phyloP scores from a whole-genome alignment of 2,888 invertebrate genomes.

The Chrysina gloriosa region DNA sequence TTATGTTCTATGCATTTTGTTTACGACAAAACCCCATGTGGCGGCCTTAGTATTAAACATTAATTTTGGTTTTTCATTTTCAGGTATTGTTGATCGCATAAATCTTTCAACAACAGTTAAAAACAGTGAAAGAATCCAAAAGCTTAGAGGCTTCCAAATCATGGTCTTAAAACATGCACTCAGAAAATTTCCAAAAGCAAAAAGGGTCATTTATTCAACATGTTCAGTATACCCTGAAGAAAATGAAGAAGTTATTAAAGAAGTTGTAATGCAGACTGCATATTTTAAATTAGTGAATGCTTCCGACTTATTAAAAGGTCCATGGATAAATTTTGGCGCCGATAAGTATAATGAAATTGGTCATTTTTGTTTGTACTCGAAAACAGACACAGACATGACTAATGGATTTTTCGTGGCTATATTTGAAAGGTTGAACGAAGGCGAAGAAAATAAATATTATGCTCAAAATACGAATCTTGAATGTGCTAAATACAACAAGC shows the following conservation, averaged over 20 bases:
- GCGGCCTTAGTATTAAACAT: not conserved
- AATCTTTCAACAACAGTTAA: constrained; percentile 55
- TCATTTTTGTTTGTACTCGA: constrained; percentile 81
- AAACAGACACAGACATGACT: constrained; percentile 80
- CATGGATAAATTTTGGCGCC: constrained; percentile 79
- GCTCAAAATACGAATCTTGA: not conserved
- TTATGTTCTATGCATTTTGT: no score
- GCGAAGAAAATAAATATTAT: constrained; percentile 52
- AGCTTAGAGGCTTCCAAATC: constrained; percentile 82
- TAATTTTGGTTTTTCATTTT: constrained; percentile 41
- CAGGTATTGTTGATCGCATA: constrained; percentile 72
- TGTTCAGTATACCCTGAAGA: constrained; percentile 92
- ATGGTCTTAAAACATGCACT: constrained; percentile 89
- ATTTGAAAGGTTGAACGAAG: constrained; percentile 75
- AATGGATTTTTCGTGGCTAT: constrained; percentile 97
- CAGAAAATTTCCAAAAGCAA: constrained; percentile 82
- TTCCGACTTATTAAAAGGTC: constrained; percentile 70
- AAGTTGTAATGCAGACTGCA: constrained; percentile 71
- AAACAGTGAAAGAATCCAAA: constrained; percentile 68
- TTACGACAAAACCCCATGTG: no score
- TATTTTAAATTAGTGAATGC: constrained; percentile 74
- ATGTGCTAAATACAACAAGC: not conserved
- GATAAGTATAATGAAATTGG: constrained; percentile 75
- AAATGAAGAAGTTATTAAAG: constrained; percentile 90
- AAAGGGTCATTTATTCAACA: constrained; percentile 94